phyloP scores from a whole-genome alignment of 2,888 invertebrate species.

The Thyatira batis region DNA sequence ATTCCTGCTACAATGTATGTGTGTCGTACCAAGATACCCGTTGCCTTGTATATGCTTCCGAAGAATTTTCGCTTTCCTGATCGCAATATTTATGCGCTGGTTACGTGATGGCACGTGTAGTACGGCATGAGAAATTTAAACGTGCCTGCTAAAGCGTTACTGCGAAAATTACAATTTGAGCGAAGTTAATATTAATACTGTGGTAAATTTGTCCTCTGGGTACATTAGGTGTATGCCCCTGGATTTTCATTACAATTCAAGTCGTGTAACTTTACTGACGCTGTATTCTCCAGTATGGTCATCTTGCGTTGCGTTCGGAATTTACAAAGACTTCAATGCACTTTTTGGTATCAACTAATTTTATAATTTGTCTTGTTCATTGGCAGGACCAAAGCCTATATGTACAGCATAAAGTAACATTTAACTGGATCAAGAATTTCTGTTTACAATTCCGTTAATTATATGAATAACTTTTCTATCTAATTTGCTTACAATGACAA shows the following conservation, averaged over 20 bases:
- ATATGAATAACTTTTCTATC: conserved; percentile 4
- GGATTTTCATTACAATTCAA: conserved; percentile 23
- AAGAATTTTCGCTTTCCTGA: conserved; percentile 43
- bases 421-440: background rate
- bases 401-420: background rate
- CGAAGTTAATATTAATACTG: background rate
- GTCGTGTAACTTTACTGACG: conserved; percentile 11
- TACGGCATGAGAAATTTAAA: conserved; percentile 21
- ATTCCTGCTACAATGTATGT: conserved; percentile 12
- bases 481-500: conserved; percentile 56
- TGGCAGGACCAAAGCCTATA: background rate
- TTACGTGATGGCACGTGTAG: conserved; percentile 22
- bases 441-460: background rate
- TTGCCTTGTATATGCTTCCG: conserved; percentile 26
- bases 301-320: background rate
- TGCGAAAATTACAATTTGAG: background rate
- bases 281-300: background rate
- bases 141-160: background rate
- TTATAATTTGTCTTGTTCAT: no score
- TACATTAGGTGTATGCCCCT: conserved; percentile 8
- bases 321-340: background rate
- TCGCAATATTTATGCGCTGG: conserved; percentile 37
- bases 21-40: background rate
- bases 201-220: conserved; percentile 9
- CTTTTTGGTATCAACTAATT: no score